Base-by-base conservation (phyloP, 2,888 invertebrate species). In the Lepas anatifera region DNA sequence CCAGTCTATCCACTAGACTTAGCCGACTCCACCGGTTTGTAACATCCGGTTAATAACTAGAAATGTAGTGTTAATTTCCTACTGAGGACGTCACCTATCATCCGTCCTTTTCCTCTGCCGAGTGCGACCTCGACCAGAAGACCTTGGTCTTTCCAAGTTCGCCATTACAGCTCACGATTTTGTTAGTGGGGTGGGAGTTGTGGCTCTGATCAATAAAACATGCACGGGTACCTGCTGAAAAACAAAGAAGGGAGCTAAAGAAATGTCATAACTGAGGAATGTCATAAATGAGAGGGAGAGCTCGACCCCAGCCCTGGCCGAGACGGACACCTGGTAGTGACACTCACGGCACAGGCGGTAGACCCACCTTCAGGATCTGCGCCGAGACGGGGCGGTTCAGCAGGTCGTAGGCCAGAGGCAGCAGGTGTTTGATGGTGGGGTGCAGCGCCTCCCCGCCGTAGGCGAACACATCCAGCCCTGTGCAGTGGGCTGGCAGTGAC, bases 401-500 rank as follows among this genome's bases (percentile, higher is more conserved):
- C 74, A 95, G 82, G 46, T 85, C 84, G 79, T 95, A 96, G 0
- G 89, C 89, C 16, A 89, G 85, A 25, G 85, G 83, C 39, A 96
- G 81, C 75, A 90, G 83, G 72, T 85, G 85, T 46, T 85, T 78
- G 3, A 87, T 83, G 63, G 85, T 84, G 6, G 82, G 80, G 78
- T 94, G 88, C 27, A 95, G 83, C 72, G 85, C 83, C 68, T 84
- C 81, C 69, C 86, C 79, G 0, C 92, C 91, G 71, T 87, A 89
- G 72, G 87, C 87, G 78, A 96, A 92, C 67, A 97, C 81, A 79
- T 92, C 67, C 25, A 72, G 43, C 13, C 73, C 63, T 64, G 63
- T 3, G 6, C 2, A 16, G 11, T n/a, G n/a, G n/a, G n/a, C n/a
- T n/a, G n/a, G n/a, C n/a, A n/a, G n/a, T n/a, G n/a, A n/a, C n/a